A percentile compares a stretch with the other conserved stretches of the same genome.
Conservation (phyloP, 2,113 vertebrate species). For the Pandion haliaetus region DNA sequence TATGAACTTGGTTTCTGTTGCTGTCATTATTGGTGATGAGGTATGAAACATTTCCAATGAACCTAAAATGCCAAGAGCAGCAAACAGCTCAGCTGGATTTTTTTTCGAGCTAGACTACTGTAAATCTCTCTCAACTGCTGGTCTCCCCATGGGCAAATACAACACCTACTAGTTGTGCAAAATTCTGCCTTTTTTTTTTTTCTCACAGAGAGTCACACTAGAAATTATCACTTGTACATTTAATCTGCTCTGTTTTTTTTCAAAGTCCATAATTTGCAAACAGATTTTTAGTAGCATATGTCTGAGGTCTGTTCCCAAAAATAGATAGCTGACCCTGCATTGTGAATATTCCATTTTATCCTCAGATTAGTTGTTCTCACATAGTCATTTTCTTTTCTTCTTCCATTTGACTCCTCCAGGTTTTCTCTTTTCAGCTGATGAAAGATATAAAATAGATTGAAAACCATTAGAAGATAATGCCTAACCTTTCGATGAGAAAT, state of each 20-base stretch:
- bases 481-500: not conserved
- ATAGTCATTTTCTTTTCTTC: not conserved
- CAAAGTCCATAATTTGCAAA: conserved; percentile 41
- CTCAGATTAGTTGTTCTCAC: not conserved
- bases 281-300: conserved; percentile 32
- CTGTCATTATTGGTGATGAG: conserved; percentile 23
- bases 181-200: not conserved
- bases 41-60: conserved; percentile 42
- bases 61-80: conserved; percentile 22
- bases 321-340: not conserved
- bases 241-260: conserved; percentile 25
- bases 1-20: conserved; percentile 15
- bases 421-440: not conserved
- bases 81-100: not conserved
- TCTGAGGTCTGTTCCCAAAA: conserved; percentile 1
- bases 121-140: conserved; percentile 26
- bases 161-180: not conserved
- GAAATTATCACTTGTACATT: conserved; percentile 8
- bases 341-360: not conserved
- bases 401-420: not conserved
- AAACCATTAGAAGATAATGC: not conserved
- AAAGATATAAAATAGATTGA: not conserved
- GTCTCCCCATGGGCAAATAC: conserved; percentile 21
- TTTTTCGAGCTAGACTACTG: not conserved
- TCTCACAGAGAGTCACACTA: not conserved